Conservation (phyloP, 2,888 invertebrate genomes). For the Rotaria magnacalcarata region DNA sequence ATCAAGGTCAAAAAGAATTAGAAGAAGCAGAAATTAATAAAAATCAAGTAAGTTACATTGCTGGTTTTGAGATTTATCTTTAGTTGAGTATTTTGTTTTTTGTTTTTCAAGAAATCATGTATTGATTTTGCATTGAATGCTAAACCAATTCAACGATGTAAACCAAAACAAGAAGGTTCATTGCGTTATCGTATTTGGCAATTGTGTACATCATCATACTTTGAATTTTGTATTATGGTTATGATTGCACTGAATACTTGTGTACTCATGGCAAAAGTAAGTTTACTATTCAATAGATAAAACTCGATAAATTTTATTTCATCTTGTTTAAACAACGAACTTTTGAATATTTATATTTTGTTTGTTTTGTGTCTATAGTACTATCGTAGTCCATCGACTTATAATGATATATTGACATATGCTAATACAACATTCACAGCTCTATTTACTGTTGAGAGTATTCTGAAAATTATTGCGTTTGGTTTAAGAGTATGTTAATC, state of each 20-base stretch:
- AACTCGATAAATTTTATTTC: no score
- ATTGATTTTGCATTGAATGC: constrained; percentile 99
- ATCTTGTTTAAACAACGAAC: no score
- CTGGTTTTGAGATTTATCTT: no score
- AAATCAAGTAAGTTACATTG: constrained; percentile 74
- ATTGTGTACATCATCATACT: constrained; percentile 94
- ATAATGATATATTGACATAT: constrained; percentile 75
- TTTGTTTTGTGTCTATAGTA: constrained; percentile 21
- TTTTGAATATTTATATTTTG: no score
- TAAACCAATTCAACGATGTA: constrained; percentile 91
- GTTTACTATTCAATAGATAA: constrained; percentile 50
- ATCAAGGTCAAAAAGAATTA: constrained; percentile 98
- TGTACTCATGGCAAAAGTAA: constrained; percentile 99
- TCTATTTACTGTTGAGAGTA: constrained; percentile 98
- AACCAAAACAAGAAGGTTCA: constrained; percentile 95
- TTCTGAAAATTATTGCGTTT: constrained; percentile 98
- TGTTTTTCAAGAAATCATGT: constrained; percentile 85
- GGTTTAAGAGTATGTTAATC: constrained; percentile 81
- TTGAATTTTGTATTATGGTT: constrained; percentile 99
- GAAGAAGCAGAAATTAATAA: constrained; percentile 99
- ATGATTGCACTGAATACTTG: constrained; percentile 98
- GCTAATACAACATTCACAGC: constrained; percentile 98
- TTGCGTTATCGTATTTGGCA: constrained; percentile 98
- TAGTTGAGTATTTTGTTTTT: no score
- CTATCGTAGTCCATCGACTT: constrained; percentile 38